Evolutionary conservation across 2,888 invertebrate species (phyloP).

Genomic region (Nemurella pictetii): DNA sequence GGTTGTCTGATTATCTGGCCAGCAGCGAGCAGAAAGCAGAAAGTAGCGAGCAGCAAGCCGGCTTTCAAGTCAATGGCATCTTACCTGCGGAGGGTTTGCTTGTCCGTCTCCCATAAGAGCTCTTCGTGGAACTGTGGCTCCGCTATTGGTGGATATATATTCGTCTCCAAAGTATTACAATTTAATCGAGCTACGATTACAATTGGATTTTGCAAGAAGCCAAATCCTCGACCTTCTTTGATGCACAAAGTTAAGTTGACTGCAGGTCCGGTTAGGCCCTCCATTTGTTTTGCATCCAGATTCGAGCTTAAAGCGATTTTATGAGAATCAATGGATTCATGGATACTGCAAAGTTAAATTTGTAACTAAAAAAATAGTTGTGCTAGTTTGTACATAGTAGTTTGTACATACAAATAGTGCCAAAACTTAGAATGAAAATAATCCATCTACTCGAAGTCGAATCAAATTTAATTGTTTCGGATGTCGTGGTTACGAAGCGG

Average conservation of each 20-base stretch:
- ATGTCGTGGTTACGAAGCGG: background rate
- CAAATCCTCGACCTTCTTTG: constrained; percentile 57
- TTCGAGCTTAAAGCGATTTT: background rate
- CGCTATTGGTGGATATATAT: constrained; percentile 49
- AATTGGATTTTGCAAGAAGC: constrained; percentile 43
- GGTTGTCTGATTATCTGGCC: too few species aligned
- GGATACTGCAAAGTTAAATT: too few species aligned
- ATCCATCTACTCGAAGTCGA: too few species aligned
- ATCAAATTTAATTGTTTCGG: background rate
- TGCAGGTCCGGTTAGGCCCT: constrained; percentile 54
- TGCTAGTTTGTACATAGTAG: too few species aligned
- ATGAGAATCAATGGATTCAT: too few species aligned
- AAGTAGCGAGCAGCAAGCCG: too few species aligned
- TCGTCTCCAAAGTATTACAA: constrained; percentile 61
- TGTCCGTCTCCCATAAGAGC: constrained; percentile 78
- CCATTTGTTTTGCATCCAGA: background rate
- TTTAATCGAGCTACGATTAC: constrained; percentile 43
- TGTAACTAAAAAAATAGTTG: too few species aligned
- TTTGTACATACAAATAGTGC: too few species aligned
- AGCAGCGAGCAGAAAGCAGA: too few species aligned
- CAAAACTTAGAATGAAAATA: too few species aligned
- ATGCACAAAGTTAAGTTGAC: constrained; percentile 69
- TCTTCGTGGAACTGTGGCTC: constrained; percentile 70
- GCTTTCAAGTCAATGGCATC: too few species aligned
- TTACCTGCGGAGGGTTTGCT: constrained; percentile 68